Evolutionary conservation across 92 coral and sea anemone species (phyloP), one percentile per base, ranked within the genome.

Genomic region (Muricea muricata): DNA sequence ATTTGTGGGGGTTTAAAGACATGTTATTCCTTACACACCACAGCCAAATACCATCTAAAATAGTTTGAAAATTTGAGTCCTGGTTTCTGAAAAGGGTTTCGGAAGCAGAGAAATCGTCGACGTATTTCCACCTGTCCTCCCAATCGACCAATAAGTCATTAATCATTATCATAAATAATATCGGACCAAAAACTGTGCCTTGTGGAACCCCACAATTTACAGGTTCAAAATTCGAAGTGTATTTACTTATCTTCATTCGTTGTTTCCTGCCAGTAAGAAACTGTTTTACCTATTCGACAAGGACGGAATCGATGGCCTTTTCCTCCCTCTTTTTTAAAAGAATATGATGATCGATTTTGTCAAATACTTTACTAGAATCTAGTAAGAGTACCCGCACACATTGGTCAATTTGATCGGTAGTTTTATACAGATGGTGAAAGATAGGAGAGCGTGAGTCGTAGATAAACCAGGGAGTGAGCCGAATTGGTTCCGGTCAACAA

Each of bases 401-500:
- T 13, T 56, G 65, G 29, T 56, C 7, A 3, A 7, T 6, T 56
- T 56, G 65, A 56, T 56, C 65, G 65, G 65, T 56, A 13, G 14
- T 20, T 4, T 56, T 56, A 20, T 56, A 47, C 42, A 39, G 45
- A 39, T 39, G 45, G 45, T 39, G 45, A 39, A n/a, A n/a, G n/a
- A n/a, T n/a, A n/a, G n/a, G n/a, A n/a, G n/a, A n/a, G n/a, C n/a
- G n/a, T n/a, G n/a, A 11, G 45, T 39, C 6, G 84, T 67, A 15
- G 83, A 79, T 28, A 42, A 61, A 23, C 74, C 74, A 34, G 74
- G 13, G 45, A 79, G 28, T 79, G 50, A 34, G n/a, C 74, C 75
- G 29, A 79, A 79, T 47, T 79, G 74, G 15, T 79, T 79, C 8
- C 69, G 26, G 57, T 79, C 75, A 56, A 56, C 18, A 18, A 4